Conservation (phyloP, 2,797 vertebrate genomes). For the Myoxocephalus aenaeus region DNA sequence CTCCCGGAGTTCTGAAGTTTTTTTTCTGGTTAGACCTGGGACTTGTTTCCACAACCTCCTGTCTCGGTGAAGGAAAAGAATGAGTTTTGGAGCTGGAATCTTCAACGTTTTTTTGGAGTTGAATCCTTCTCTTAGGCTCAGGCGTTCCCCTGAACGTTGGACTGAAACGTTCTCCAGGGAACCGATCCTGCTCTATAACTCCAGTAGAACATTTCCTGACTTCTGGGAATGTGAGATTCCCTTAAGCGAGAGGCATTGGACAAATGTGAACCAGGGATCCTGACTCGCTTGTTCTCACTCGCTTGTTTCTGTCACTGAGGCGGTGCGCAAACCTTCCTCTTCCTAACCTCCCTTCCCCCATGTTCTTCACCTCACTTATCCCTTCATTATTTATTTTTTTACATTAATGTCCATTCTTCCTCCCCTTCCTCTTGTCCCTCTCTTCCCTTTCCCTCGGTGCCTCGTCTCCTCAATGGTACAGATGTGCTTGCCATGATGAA, state of each 20-base stretch:
- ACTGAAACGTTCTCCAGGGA: constrained; percentile 39
- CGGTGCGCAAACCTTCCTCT: constrained; percentile 45
- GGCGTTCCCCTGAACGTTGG: constrained; percentile 22
- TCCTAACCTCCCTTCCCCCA: constrained; percentile 10
- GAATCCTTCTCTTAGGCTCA: constrained; percentile 38
- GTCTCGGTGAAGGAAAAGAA: constrained; percentile 13
- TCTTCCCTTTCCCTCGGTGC: constrained; percentile 31
- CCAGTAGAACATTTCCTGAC: constrained; percentile 33
- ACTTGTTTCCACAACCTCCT: constrained; percentile 39
- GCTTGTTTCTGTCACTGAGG: constrained; percentile 56
- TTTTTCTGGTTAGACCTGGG: constrained; percentile 17
- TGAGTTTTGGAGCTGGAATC: constrained; percentile 41
- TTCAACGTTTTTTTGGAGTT: constrained; percentile 29
- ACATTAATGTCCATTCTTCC: constrained; percentile 4
- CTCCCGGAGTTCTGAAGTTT: constrained; percentile 70
- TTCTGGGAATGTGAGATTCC: constrained; percentile 33
- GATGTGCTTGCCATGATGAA: constrained; percentile 61
- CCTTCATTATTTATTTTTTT: constrained; percentile 20
- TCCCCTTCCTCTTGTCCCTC: constrained; percentile 19
- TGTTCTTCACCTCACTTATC: constrained; percentile 12
- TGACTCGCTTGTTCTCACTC: constrained; percentile 50
- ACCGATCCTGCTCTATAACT: constrained; percentile 29
- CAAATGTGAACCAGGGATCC: constrained; percentile 35
- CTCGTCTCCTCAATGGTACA: constrained; percentile 50
- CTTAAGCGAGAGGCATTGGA: constrained; percentile 15